phyloP scores from a whole-genome alignment of 1,140 invertebrate species.

The Papilio polytes region DNA sequence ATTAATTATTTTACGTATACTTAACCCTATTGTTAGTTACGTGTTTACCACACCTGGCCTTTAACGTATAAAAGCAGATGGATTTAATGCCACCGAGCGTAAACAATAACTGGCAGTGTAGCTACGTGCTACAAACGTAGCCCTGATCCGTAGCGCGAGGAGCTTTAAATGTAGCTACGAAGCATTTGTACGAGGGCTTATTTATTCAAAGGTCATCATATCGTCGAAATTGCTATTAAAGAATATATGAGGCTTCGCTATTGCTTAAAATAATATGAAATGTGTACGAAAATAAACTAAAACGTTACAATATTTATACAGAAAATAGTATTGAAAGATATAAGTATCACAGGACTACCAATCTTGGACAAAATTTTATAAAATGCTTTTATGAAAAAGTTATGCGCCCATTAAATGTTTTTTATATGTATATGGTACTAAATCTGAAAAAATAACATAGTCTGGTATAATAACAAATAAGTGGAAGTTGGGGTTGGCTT shows the following conservation, averaged over 20 bases:
- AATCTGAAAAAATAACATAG: too few species aligned
- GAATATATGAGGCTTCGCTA: background rate
- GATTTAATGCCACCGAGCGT: conserved; percentile 34
- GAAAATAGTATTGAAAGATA: background rate
- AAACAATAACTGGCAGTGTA: conserved; percentile 30
- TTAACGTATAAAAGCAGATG: conserved; percentile 19
- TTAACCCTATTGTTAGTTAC: background rate
- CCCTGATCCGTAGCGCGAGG: background rate
- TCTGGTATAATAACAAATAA: too few species aligned
- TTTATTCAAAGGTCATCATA: background rate
- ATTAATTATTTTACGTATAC: background rate
- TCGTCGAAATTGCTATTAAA: background rate
- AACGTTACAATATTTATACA: background rate
- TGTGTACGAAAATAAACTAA: background rate
- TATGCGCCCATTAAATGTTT: background rate
- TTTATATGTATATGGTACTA: too few species aligned
- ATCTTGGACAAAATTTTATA: background rate
- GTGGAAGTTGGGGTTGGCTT: too few species aligned
- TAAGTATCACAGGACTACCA: background rate
- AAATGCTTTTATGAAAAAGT: background rate
- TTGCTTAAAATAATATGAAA: background rate
- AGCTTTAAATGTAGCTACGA: background rate
- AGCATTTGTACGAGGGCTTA: background rate
- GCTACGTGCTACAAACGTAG: conserved; percentile 17
- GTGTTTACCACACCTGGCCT: background rate